A percentile compares a stretch with the other conserved stretches of the same genome.
These are phyloP conservation scores for Pseudococcus viburni DNA, from an alignment of 2,888 invertebrate genomes.

Conservation along the genomic window DNA sequence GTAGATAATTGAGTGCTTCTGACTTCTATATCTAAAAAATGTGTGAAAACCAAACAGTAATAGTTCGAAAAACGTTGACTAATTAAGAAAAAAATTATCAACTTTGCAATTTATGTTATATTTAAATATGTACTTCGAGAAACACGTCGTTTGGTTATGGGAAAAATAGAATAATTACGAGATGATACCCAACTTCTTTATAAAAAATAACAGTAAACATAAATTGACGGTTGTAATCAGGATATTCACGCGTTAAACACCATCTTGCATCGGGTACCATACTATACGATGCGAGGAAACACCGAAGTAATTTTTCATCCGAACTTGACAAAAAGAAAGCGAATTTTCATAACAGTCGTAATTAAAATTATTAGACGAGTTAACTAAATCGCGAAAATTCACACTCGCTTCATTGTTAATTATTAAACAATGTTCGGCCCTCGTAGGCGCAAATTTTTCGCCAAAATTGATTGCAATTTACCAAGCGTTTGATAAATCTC, in stretches of 20 bases:
- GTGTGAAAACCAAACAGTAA: not conserved
- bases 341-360: constrained; percentile 25
- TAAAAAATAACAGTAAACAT: constrained; percentile 11
- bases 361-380: constrained; percentile 35
- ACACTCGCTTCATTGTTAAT: constrained; percentile 53
- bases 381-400: constrained; percentile 9
- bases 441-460: constrained; percentile 40
- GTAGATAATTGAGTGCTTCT: too few species aligned
- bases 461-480: constrained; percentile 36
- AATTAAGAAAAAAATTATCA: too few species aligned
- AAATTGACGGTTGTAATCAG: constrained; percentile 25
- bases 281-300: not conserved
- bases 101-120: not conserved
- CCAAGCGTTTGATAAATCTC: not conserved
- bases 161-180: not conserved
- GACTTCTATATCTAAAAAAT: not conserved
- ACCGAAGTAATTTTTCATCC: constrained; percentile 34
- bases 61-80: too few species aligned
- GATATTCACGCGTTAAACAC: not conserved
- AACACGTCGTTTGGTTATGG: not conserved
- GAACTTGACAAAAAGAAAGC: constrained; percentile 41
- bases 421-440: not conserved
- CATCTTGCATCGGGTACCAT: not conserved
- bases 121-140: not conserved
- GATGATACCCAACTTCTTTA: not conserved